phyloP scores from a whole-genome alignment of 2,797 vertebrate genomes.

The Apogon hyalosoma region DNA sequence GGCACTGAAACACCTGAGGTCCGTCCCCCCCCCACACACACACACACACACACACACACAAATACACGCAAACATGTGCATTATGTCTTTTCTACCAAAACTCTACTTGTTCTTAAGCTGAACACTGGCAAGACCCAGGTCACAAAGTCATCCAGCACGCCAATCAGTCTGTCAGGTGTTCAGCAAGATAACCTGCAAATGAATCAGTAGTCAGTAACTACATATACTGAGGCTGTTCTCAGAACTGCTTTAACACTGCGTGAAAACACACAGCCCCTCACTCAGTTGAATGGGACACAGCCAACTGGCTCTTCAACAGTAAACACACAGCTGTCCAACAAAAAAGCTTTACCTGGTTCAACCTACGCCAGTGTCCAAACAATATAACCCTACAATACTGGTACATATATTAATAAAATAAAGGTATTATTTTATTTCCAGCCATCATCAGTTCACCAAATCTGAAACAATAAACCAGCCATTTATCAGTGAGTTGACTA shows the following conservation, averaged over 20 bases:
- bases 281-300: background rate
- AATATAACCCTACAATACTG: too few relatives aligned
- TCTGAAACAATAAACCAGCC: slow-evolving; percentile 3
- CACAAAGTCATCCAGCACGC: slow-evolving; percentile 15
- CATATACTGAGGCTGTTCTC: background rate
- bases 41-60: background rate
- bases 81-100: slow-evolving; percentile 2
- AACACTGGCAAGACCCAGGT: slow-evolving; percentile 15
- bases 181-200: slow-evolving; percentile 3
- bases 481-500: background rate
- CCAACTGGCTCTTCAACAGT: background rate
- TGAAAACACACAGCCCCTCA: background rate
- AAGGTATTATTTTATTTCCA: background rate
- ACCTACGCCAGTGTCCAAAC: too few relatives aligned
- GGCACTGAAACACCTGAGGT: slow-evolving; percentile 11
- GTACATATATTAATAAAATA: too few relatives aligned
- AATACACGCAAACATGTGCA: slow-evolving; percentile 14
- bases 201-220: slow-evolving; percentile 5
- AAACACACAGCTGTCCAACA: too few relatives aligned
- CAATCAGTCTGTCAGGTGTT: slow-evolving; percentile 9
- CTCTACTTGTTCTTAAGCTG: slow-evolving; percentile 8
- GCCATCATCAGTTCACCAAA: background rate
- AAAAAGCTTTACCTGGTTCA: too few relatives aligned
- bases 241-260: background rate
- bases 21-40: background rate